phyloP scores from a whole-genome alignment of 2,113 vertebrate genomes.

The Psilopsiagon aymara region DNA sequence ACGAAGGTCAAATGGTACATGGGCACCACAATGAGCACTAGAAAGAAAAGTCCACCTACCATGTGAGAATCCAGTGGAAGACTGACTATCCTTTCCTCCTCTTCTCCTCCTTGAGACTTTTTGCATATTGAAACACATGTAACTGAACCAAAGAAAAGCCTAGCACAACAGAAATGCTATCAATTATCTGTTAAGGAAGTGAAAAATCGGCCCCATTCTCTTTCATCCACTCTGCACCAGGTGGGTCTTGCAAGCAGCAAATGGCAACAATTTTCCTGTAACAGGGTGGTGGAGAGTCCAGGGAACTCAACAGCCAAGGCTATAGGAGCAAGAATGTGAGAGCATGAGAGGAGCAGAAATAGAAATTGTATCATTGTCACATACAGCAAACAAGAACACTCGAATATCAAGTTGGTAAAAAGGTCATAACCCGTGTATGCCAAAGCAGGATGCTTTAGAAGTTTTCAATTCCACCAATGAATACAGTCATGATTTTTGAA shows the following conservation, averaged over 20 bases:
- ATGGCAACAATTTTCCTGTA: neutral
- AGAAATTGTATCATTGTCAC: conserved; percentile 58
- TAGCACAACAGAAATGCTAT: neutral
- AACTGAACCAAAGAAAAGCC: neutral
- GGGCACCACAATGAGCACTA: fast-evolving
- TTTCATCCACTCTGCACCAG: neutral
- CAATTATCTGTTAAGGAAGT: neutral
- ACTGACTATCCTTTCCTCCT: neutral
- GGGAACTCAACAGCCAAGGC: neutral
- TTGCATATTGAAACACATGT: conserved; percentile 3
- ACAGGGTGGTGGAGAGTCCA: neutral
- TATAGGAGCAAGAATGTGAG: conserved; percentile 6
- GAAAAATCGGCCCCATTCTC: neutral
- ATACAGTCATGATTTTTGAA: neutral
- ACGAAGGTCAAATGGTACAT: neutral
- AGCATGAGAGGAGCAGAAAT: conserved; percentile 46
- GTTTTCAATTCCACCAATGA: neutral
- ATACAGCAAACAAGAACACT: neutral
- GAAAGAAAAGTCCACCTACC: conserved; percentile 23
- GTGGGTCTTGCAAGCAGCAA: neutral
- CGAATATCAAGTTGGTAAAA: conserved; percentile 24
- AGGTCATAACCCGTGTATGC: conserved; percentile 31
- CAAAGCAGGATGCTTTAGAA: neutral
- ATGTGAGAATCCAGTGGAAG: neutral
- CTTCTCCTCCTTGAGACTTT: neutral